Evolutionary conservation across 2,113 vertebrate genomes (phyloP).

Genomic region (Hippocampus mohnikei): DNA sequence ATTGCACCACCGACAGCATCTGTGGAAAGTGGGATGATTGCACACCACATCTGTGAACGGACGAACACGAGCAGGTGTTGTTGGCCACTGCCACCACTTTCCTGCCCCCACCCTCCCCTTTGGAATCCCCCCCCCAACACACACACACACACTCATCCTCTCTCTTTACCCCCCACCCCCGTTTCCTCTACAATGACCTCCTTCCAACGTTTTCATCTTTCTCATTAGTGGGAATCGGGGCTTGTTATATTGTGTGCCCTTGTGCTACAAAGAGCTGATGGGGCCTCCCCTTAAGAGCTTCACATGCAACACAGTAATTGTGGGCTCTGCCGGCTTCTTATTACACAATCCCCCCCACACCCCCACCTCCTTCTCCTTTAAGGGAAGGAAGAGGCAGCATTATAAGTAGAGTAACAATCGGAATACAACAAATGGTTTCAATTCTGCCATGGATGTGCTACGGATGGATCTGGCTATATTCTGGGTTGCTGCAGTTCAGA

Average conservation of each 20-base stretch:
- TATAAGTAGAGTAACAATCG: neutral
- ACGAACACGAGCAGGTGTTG: conserved; percentile 52
- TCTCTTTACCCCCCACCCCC: neutral
- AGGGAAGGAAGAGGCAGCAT: neutral
- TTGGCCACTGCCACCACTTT: conserved; percentile 41
- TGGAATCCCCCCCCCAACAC: neutral
- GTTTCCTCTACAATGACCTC: conserved; percentile 4
- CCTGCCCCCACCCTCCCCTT: conserved; percentile 12
- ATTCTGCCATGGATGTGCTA: neutral
- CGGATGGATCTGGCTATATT: neutral
- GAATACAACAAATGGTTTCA: neutral
- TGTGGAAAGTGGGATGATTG: conserved; percentile 5
- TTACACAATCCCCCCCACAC: conserved; percentile 25
- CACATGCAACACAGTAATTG: conserved; percentile 48
- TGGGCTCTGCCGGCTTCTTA: conserved; percentile 48
- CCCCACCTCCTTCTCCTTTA: too few relatives aligned
- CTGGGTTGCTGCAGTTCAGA: neutral
- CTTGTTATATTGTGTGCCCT: conserved; percentile 66
- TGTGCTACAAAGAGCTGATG: conserved; percentile 53
- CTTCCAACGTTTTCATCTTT: conserved; percentile 19
- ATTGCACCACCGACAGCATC: conserved; percentile 42
- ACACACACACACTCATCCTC: conserved; percentile 8
- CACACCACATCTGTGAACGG: conserved; percentile 3
- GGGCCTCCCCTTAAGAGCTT: conserved; percentile 40
- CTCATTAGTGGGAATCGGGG: conserved; percentile 53